Conservation (phyloP, 2,797 vertebrate species). For the Lepidocolaptes lacrymiger region DNA sequence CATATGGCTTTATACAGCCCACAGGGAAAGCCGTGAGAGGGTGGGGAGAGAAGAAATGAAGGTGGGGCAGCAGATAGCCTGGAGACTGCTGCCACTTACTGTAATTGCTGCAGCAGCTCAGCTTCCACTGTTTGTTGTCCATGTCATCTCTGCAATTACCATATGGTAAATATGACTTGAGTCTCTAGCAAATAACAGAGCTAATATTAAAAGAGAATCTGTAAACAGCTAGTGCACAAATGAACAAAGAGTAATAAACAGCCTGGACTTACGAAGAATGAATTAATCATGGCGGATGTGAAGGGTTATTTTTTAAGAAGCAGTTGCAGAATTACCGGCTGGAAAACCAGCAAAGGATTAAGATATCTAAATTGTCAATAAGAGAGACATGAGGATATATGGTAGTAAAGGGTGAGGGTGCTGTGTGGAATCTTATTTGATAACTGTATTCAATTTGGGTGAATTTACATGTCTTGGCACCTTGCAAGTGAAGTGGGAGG, state of each 20-base stretch:
- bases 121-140: constrained; percentile 44
- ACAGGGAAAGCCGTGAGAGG: background rate
- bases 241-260: constrained; percentile 54
- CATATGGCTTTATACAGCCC: background rate
- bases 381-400: background rate
- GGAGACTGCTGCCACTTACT: constrained; percentile 33
- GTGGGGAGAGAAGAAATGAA: background rate
- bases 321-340: constrained; percentile 22
- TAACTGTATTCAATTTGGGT: constrained; percentile 44
- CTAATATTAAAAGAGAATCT: constrained; percentile 61
- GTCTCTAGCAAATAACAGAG: constrained; percentile 57
- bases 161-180: constrained; percentile 61
- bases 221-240: constrained; percentile 59
- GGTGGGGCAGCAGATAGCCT: constrained; percentile 1
- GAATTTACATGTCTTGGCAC: constrained; percentile 52
- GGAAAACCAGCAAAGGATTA: background rate
- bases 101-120: constrained; percentile 6
- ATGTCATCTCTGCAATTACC: constrained; percentile 55
- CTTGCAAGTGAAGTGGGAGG: constrained; percentile 51
- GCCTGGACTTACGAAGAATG: constrained; percentile 6
- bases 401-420: background rate
- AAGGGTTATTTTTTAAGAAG: background rate
- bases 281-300: constrained; percentile 47
- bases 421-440: constrained; percentile 18
- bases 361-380: constrained; percentile 10